A percentile compares a stretch with the other conserved stretches of the same genome.
Conservation (phyloP, 2,113 vertebrate genomes). For the Ageneiosus marmoratus region DNA sequence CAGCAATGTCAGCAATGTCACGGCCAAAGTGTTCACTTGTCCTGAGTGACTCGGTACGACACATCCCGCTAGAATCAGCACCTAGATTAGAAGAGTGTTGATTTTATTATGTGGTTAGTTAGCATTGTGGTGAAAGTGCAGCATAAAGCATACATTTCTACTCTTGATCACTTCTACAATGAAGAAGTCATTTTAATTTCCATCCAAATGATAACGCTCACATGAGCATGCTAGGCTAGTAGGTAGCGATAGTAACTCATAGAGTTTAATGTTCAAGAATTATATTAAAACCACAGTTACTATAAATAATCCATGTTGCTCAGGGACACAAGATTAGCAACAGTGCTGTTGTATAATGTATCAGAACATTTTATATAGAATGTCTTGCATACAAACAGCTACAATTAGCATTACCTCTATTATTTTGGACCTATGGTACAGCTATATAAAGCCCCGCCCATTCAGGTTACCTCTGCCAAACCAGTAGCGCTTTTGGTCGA, state of each 20-base stretch:
- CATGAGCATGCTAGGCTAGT: neutral
- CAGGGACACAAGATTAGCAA: too few relatives aligned
- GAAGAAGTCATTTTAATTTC: neutral
- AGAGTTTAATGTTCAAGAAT: neutral
- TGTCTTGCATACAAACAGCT: too few relatives aligned
- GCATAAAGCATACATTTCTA: neutral
- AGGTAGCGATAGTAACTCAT: neutral
- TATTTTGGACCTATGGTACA: too few relatives aligned
- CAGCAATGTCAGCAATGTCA: constrained; percentile 15
- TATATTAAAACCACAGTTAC: neutral
- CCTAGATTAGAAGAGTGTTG: constrained; percentile 8
- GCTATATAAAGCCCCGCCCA: too few relatives aligned
- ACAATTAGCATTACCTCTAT: too few relatives aligned
- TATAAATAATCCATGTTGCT: too few relatives aligned
- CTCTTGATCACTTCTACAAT: neutral
- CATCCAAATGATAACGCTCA: too few relatives aligned
- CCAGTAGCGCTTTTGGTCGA: too few relatives aligned
- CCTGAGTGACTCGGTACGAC: neutral
- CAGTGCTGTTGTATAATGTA: too few relatives aligned
- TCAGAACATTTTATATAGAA: too few relatives aligned
- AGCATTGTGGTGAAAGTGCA: neutral
- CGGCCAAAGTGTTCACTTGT: neutral
- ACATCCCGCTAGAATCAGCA: neutral
- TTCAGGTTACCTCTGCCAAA: too few relatives aligned
- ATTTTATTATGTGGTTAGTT: neutral